phyloP scores from a whole-genome alignment of 2,113 vertebrate genomes.

The Collichthys lucidus region DNA sequence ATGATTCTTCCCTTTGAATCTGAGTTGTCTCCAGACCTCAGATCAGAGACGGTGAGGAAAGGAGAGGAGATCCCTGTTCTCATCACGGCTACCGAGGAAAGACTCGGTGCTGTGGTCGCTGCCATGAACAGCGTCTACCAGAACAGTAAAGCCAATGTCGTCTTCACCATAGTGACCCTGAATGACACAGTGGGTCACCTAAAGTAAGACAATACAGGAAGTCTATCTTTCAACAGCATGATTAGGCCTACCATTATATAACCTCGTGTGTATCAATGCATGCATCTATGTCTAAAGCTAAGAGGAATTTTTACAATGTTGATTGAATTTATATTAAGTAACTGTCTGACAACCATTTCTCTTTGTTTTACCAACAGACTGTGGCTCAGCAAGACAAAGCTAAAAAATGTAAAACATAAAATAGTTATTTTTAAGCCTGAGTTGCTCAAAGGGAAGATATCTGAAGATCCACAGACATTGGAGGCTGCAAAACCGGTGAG shows the following conservation, averaged over 20 bases:
- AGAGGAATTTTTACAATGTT: not conserved
- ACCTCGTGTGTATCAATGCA: not conserved
- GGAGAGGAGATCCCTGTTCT: conserved; percentile 92
- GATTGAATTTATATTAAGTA: not conserved
- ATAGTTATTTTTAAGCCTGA: conserved; percentile 90
- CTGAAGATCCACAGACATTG: conserved; percentile 81
- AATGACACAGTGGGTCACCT: conserved; percentile 92
- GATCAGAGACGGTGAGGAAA: conserved; percentile 52
- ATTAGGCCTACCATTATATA: not conserved
- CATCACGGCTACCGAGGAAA: conserved; percentile 91
- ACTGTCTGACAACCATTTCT: not conserved
- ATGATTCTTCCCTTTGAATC: conserved; percentile 90
- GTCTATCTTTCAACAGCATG: not conserved
- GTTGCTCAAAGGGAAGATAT: conserved; percentile 89
- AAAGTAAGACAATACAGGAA: conserved; percentile 81
- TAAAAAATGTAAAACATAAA: conserved; percentile 88
- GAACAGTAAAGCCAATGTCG: conserved; percentile 90
- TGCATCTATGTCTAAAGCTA: not conserved
- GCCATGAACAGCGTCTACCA: conserved; percentile 93
- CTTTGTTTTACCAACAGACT: conserved; percentile 76
- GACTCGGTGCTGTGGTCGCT: conserved; percentile 92
- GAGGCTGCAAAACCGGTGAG: conserved; percentile 90
- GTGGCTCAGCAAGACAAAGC: conserved; percentile 87
- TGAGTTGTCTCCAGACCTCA: conserved; percentile 85
- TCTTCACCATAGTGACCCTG: conserved; percentile 93